These are phyloP conservation scores for Diaperis boleti DNA, from an alignment of 2,888 invertebrate genomes.

Conservation along the genomic window DNA sequence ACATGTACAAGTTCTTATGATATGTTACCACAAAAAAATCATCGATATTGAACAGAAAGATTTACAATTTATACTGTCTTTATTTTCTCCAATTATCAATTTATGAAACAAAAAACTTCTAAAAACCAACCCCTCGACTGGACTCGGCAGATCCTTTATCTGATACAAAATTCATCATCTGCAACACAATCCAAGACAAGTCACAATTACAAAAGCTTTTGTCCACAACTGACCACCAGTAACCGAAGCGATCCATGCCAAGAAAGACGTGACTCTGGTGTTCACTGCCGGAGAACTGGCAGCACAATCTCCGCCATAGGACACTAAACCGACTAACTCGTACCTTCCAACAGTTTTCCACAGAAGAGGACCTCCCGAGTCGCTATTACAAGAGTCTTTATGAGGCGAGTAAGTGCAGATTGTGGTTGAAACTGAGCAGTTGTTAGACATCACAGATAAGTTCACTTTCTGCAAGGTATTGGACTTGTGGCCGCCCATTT, in stretches of 20 bases:
- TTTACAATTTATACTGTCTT: too few species aligned
- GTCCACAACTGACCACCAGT: too few species aligned
- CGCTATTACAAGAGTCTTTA: constrained; percentile 56
- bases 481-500: constrained; percentile 68
- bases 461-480: constrained; percentile 68
- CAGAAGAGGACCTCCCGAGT: constrained; percentile 48
- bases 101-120: too few species aligned
- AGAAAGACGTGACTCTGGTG: constrained; percentile 68
- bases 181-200: too few species aligned
- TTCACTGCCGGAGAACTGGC: constrained; percentile 68
- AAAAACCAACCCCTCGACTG: too few species aligned
- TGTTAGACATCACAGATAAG: constrained; percentile 67
- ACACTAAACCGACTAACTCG: constrained; percentile 69
- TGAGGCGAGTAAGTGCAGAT: constrained; percentile 54
- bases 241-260: constrained; percentile 69
- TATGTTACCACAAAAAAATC: too few species aligned
- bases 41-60: too few species aligned
- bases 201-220: too few species aligned
- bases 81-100: too few species aligned
- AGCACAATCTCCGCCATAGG: constrained; percentile 71
- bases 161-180: too few species aligned
- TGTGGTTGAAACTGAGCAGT: constrained; percentile 2
- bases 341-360: constrained; percentile 67
- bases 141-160: too few species aligned
- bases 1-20: too few species aligned